phyloP scores from a whole-genome alignment of 1,140 invertebrate species.

The Euura saliciscinereae region DNA sequence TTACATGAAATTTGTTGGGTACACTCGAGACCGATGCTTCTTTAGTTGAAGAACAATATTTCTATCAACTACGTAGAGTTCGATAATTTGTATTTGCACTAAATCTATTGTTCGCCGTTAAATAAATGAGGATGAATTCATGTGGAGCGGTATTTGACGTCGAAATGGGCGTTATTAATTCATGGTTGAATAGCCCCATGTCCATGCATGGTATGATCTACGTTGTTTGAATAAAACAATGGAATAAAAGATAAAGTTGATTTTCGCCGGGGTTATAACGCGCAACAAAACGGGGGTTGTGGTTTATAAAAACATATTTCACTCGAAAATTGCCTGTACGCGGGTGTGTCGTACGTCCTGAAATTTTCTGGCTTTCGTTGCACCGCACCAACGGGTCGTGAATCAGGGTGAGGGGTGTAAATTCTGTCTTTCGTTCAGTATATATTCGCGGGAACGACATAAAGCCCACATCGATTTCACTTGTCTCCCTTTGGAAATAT shows the following conservation, averaged over 20 bases:
- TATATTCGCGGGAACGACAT: too few relatives aligned
- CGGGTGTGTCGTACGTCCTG: not conserved
- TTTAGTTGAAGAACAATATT: too few relatives aligned
- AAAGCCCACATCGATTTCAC: too few relatives aligned
- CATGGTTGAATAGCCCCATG: not conserved
- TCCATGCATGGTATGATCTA: not conserved
- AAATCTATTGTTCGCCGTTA: too few relatives aligned
- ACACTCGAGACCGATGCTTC: too few relatives aligned
- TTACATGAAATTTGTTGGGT: too few relatives aligned
- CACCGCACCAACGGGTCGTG: too few relatives aligned
- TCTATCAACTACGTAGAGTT: too few relatives aligned
- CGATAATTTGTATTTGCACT: too few relatives aligned
- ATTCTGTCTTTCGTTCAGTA: not conserved
- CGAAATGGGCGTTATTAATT: not conserved
- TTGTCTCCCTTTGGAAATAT: too few relatives aligned
- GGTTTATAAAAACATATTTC: constrained; percentile 7
- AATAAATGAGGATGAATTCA: not conserved
- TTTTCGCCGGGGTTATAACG: not conserved
- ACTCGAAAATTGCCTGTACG: not conserved
- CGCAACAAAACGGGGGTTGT: not conserved
- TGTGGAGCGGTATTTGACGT: not conserved
- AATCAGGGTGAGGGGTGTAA: not conserved
- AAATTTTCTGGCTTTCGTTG: too few relatives aligned
- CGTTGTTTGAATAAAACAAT: not conserved
- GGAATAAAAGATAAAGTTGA: not conserved